Evolutionary conservation across 2,888 invertebrate genomes (phyloP).

Genomic region (Zeuzera pyrina): DNA sequence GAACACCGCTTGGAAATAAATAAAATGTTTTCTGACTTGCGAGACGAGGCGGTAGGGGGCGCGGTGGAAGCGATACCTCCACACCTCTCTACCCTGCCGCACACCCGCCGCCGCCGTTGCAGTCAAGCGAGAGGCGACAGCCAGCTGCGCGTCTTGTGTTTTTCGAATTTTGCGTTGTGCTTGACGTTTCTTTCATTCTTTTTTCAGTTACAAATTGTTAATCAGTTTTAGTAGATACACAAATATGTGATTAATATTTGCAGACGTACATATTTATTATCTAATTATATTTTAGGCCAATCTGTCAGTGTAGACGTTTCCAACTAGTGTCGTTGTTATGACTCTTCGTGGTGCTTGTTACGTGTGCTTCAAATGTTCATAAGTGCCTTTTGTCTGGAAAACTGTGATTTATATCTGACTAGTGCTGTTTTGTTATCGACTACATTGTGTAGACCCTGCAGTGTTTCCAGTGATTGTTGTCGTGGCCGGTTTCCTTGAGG

Average conservation of each 20-base stretch:
- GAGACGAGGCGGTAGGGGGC: conserved; percentile 36
- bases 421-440: conserved; percentile 49
- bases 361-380: conserved; percentile 35
- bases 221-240: conserved; percentile 35
- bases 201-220: conserved; percentile 24
- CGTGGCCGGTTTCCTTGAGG: conserved; percentile 68
- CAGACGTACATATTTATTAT: too few species aligned
- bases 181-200: conserved; percentile 51
- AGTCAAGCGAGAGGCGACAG: conserved; percentile 53
- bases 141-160: conserved; percentile 70
- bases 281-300: not conserved
- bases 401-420: conserved; percentile 55
- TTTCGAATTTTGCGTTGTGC: conserved; percentile 63
- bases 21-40: conserved; percentile 44
- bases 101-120: conserved; percentile 35
- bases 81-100: conserved; percentile 43
- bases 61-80: conserved; percentile 18
- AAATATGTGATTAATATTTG: conserved; percentile 42
- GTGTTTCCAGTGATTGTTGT: conserved; percentile 71
- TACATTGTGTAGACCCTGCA: conserved; percentile 46
- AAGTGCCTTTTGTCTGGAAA: conserved; percentile 65
- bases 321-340: conserved; percentile 34
- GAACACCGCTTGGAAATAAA: conserved; percentile 40
- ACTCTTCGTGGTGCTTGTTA: conserved; percentile 41
- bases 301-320: conserved; percentile 24